Conservation (phyloP, 2,888 invertebrate genomes). For the Branchellion lobata region DNA sequence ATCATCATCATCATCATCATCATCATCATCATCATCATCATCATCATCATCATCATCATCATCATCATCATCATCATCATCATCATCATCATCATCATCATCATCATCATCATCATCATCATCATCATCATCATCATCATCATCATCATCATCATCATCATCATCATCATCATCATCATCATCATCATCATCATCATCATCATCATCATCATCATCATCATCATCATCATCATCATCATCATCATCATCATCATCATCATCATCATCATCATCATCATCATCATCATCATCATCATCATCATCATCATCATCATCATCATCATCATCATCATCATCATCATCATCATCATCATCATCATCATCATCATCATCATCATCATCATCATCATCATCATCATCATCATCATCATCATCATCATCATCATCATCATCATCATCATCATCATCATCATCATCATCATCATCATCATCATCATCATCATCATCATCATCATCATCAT, state of each 20-base stretch:
- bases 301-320: neutral
- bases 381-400: neutral
- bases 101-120: neutral
- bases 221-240: neutral
- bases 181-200: neutral
- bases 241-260: conserved; percentile 1
- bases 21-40: neutral
- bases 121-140: conserved; percentile 1
- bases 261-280: neutral
- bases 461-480: neutral
- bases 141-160: neutral
- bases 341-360: neutral
- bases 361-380: conserved; percentile 1
- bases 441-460: neutral
- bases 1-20: conserved; percentile 1
- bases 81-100: neutral
- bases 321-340: neutral
- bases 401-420: conserved; percentile 5
- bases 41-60: conserved; percentile 5
- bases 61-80: neutral
- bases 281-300: conserved; percentile 5
- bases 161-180: conserved; percentile 5
- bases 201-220: neutral
- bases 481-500: conserved; percentile 1
- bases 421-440: neutral